phyloP scores from a whole-genome alignment of 2,888 invertebrate species.

The Caradrina kadenii region DNA sequence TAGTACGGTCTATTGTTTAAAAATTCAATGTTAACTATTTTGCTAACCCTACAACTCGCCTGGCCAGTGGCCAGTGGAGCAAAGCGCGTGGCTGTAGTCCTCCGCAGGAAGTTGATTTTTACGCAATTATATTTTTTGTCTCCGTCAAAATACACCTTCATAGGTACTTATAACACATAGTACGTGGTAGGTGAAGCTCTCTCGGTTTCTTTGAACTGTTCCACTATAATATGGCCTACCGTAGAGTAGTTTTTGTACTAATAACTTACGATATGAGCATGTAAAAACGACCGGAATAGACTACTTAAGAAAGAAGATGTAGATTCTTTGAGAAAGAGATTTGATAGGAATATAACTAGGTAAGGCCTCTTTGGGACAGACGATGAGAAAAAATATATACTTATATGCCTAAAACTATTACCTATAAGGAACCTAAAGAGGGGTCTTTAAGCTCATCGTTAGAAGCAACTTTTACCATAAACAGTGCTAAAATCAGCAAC shows the following conservation, averaged over 20 bases:
- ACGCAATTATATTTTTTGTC: slow-evolving; percentile 66
- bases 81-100: slow-evolving; percentile 67
- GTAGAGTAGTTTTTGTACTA: neutral
- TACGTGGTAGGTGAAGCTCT: slow-evolving; percentile 5
- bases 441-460: too few relatives aligned
- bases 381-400: too few relatives aligned
- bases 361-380: too few relatives aligned
- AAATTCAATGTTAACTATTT: slow-evolving; percentile 2
- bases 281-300: slow-evolving; percentile 10
- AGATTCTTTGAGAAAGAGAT: neutral
- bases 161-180: slow-evolving; percentile 15
- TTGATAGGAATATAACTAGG: neutral
- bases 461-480: too few relatives aligned
- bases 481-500: too few relatives aligned
- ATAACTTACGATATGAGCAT: neutral
- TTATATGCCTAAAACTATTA: too few relatives aligned
- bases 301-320: neutral
- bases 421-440: too few relatives aligned
- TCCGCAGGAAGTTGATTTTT: slow-evolving; percentile 70
- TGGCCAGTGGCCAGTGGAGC: slow-evolving; percentile 70
- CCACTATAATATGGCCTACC: neutral
- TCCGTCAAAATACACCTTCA: slow-evolving; percentile 42
- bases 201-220: neutral
- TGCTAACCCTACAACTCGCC: slow-evolving; percentile 56
- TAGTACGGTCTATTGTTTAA: too few relatives aligned